phyloP scores from a whole-genome alignment of 1,140 invertebrate genomes.

The Idris sp. region DNA sequence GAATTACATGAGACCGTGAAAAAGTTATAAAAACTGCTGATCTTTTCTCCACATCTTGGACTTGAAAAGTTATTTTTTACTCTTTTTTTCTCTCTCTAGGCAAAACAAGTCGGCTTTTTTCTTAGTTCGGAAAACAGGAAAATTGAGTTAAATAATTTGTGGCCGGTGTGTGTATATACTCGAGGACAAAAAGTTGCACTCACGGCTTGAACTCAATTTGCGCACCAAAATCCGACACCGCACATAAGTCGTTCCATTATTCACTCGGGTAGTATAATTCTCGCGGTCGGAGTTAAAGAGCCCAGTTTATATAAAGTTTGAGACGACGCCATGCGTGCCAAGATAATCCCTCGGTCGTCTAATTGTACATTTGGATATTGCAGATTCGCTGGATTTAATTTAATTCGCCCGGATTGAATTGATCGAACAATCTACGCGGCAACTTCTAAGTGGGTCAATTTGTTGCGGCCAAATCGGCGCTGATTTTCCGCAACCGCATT shows the following conservation, averaged over 20 bases:
- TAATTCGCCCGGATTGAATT: conserved; percentile 22
- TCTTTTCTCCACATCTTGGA: conserved; percentile 24
- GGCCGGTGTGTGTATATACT: too few relatives aligned
- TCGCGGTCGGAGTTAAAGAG: conserved; percentile 7
- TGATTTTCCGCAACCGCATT: conserved; percentile 14
- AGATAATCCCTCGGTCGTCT: conserved; percentile 12
- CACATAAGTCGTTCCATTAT: conserved; percentile 31
- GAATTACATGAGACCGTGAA: conserved; percentile 35
- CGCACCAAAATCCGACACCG: conserved; percentile 7
- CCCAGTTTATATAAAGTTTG: conserved; percentile 28
- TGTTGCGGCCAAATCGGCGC: too few relatives aligned
- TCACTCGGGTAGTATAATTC: conserved; percentile 22
- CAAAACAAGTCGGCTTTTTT: conserved; percentile 35
- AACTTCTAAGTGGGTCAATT: conserved; percentile 21
- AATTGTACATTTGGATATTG: conserved; percentile 26
- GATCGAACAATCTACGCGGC: conserved; percentile 6
- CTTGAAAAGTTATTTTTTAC: too few relatives aligned
- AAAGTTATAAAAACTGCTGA: conserved; percentile 25
- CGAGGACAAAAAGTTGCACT: conserved; percentile 18
- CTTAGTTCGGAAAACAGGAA: conserved; percentile 19
- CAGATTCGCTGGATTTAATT: conserved; percentile 31
- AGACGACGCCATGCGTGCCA: conserved; percentile 3
- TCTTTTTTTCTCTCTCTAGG: too few relatives aligned
- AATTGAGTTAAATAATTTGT: conserved; percentile 39
- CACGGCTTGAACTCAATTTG: conserved; percentile 21